Percentiles rank a stretch among this genome's conserved stretches.
Conservation (phyloP, 2,888 invertebrate genomes). For the Mallateleia sp. region DNA sequence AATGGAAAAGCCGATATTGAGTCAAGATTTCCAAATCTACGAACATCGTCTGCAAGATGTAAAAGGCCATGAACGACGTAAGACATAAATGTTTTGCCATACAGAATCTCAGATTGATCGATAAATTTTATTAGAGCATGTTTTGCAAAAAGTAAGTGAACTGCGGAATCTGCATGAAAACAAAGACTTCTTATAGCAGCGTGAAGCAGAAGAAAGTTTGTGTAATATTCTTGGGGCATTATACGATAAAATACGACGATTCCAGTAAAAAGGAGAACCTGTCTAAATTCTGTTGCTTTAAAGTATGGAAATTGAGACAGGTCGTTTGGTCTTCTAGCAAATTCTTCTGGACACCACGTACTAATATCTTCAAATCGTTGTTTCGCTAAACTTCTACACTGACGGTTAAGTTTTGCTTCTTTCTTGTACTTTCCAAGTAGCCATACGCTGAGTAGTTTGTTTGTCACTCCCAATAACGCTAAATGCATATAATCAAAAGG, state of each 20-base stretch:
- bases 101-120: background rate
- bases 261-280: conserved; percentile 32
- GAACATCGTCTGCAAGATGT: conserved; percentile 28
- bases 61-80: conserved; percentile 24
- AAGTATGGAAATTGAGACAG: conserved; percentile 24
- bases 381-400: background rate
- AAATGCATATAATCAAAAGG: conserved; percentile 51
- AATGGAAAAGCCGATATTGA: conserved; percentile 48
- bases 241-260: background rate
- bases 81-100: conserved; percentile 13
- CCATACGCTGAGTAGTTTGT: conserved; percentile 35
- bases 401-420: conserved; percentile 1
- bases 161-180: conserved; percentile 12
- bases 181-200: conserved; percentile 25
- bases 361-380: conserved; percentile 9
- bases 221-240: background rate
- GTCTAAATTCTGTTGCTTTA: conserved; percentile 54
- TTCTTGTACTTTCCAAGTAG: conserved; percentile 33
- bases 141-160: conserved; percentile 24
- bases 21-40: conserved; percentile 43
- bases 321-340: conserved; percentile 39
- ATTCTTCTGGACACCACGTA: conserved; percentile 46
- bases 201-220: conserved; percentile 25
- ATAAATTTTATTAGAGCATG: conserved; percentile 20
- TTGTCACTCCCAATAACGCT: conserved; percentile 30